Base-by-base conservation (phyloP, 2,888 invertebrate genomes). In the Stenodera caucasica region DNA sequence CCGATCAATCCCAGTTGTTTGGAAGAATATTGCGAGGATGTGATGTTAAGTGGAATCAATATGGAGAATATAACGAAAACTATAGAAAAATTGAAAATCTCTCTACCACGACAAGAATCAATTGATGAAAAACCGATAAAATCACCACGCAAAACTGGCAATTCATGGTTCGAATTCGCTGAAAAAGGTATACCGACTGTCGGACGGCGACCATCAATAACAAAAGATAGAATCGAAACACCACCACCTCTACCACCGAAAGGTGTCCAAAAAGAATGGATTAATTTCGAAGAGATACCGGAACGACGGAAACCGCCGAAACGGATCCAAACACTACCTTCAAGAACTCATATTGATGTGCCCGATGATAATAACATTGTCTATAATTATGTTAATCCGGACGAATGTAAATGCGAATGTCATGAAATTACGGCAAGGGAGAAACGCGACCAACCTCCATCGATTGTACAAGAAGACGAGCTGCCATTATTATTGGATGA, bases 381-480 rank as follows among this genome's bases (percentile, higher is more conserved):
- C 67, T 88, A 88, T 71, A 90, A 87, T 80, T 93, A 92, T 80
- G 93, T 92, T 57, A 91, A 92, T 79, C 92, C 93, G 5, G 92
- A 92, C 77, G 91, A 92, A 73, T 93, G 93, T 76, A 90, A 90
- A 76, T 93, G 93, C 81, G 92, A 93, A 81, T 93, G 93, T 76
- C 93, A 93, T 81, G 90, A 89, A 74, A 71, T 76, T 11, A 74
- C 69, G 37, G 73, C 77, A 23, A 72, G 74, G 60, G 74, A 75
- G 65, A 55, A 45, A 45, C 45, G 21, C 57, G 70, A 60, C 49
- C 65, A 60, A 54, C 45, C 23, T n/a, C n/a, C n/a, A 21, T 7
- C 51, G 0, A 30, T 21, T 18, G 70, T 77, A 29, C 73, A 70
- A 61, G 84, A 84, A 68, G 84, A 84, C 61, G 81, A 84, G 73